Evolutionary conservation across 2,888 invertebrate species (phyloP).

Genomic region (Campopleginae sp.): DNA sequence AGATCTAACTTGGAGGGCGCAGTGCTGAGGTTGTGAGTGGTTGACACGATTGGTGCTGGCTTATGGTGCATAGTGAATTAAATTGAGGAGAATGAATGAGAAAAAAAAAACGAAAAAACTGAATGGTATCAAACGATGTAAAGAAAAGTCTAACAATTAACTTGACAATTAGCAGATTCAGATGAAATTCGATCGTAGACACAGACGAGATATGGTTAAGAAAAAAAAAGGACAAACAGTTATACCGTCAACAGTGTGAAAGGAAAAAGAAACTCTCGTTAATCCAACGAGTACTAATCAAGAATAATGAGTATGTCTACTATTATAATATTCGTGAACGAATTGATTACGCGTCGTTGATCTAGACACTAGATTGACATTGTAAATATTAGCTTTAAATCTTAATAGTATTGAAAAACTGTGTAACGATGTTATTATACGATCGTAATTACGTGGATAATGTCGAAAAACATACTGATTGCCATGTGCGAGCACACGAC

Average conservation of each 20-base stretch:
- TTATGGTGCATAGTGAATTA: conserved; percentile 67
- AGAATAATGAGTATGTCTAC: conserved; percentile 26
- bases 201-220: conserved; percentile 24
- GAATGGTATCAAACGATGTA: conserved; percentile 23
- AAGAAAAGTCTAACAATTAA: conserved; percentile 21
- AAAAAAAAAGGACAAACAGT: conserved; percentile 2
- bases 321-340: conserved; percentile 51
- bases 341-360: conserved; percentile 58
- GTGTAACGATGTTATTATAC: conserved; percentile 57
- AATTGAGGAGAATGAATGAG: conserved; percentile 32
- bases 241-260: conserved; percentile 15
- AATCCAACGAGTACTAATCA: conserved; percentile 55
- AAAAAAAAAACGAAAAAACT: conserved; percentile 4
- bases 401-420: conserved; percentile 33
- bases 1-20: conserved; percentile 33
- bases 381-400: conserved; percentile 66
- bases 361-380: conserved; percentile 57
- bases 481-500: conserved; percentile 25
- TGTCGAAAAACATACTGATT: conserved; percentile 42
- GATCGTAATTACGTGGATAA: conserved; percentile 53
- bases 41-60: conserved; percentile 68
- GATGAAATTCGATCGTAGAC: conserved; percentile 47
- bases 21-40: conserved; percentile 55
- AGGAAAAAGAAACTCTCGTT: conserved; percentile 35
- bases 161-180: conserved; percentile 41